A percentile compares a stretch with the other conserved stretches of the same genome.
phyloP scores from a whole-genome alignment of 2,797 vertebrate species.

The Karalla daura region DNA sequence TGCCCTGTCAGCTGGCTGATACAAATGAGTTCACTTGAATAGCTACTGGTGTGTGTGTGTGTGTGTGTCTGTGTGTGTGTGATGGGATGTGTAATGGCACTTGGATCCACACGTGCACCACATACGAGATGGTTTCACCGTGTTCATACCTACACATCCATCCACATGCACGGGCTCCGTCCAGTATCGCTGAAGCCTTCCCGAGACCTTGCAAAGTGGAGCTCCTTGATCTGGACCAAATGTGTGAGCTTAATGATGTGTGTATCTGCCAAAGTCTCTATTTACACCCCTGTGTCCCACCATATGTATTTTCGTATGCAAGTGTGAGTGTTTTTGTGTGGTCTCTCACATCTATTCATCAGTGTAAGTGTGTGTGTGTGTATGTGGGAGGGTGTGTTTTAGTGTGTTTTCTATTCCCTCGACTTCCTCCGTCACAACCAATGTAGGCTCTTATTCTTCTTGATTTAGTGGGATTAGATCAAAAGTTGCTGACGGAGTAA shows the following conservation, averaged over 20 bases:
- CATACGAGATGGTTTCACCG: conserved; percentile 41
- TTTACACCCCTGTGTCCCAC: conserved; percentile 29
- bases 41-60: not conserved
- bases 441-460: conserved; percentile 63
- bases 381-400: not conserved
- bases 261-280: conserved; percentile 41
- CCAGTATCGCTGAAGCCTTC: conserved; percentile 36
- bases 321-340: not conserved
- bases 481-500: conserved; percentile 65
- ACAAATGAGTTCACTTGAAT: conserved; percentile 49
- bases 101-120: conserved; percentile 43
- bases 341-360: too few species aligned
- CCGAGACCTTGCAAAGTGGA: conserved; percentile 55
- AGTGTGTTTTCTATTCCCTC: conserved; percentile 33
- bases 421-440: conserved; percentile 51
- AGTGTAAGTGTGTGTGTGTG: not conserved
- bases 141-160: conserved; percentile 46
- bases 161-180: conserved; percentile 15
- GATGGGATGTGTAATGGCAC: conserved; percentile 5
- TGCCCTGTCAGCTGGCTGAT: conserved; percentile 41
- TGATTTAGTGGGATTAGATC: conserved; percentile 71
- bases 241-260: conserved; percentile 47
- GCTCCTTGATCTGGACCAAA: conserved; percentile 51
- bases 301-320: conserved; percentile 22
- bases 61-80: not conserved